Conservation (phyloP, 2,888 invertebrate species). For the Lordiphosa andalusiaca region DNA sequence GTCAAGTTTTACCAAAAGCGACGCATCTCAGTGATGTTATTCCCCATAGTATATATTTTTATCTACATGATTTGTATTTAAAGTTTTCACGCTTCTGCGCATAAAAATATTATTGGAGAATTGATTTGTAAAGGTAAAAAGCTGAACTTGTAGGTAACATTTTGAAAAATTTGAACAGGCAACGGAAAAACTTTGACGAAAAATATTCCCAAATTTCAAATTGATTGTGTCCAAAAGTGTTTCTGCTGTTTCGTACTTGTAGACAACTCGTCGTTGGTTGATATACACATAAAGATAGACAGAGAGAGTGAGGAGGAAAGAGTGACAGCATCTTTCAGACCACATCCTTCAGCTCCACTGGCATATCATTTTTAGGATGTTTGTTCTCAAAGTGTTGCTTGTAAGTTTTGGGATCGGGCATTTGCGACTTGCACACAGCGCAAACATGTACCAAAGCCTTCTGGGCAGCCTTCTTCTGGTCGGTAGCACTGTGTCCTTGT, state of each 20-base stretch:
- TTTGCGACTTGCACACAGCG: constrained; percentile 97
- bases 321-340: constrained; percentile 71
- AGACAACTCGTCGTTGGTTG: constrained; percentile 54
- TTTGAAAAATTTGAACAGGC: too few species aligned
- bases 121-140: too few species aligned
- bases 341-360: constrained; percentile 88
- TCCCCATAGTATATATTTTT: constrained; percentile 44
- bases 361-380: constrained; percentile 97
- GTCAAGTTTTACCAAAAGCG: too few species aligned
- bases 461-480: constrained; percentile 86
- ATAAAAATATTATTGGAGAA: too few species aligned
- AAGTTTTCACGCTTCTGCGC: constrained; percentile 7
- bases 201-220: constrained; percentile 19
- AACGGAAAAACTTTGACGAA: too few species aligned
- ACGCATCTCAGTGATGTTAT: too few species aligned
- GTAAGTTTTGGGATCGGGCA: constrained; percentile 99
- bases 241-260: constrained; percentile 43
- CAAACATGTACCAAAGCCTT: constrained; percentile 96
- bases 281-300: constrained; percentile 20
- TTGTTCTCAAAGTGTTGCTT: constrained; percentile 99
- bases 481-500: constrained; percentile 89
- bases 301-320: constrained; percentile 5
- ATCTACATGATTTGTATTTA: constrained; percentile 39
- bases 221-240: constrained; percentile 13
- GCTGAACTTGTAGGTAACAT: too few species aligned